A percentile compares a stretch with the other conserved stretches of the same genome.
Evolutionary conservation across 2,888 invertebrate genomes (phyloP).

Genomic region (Asteroscopus sphinx): DNA sequence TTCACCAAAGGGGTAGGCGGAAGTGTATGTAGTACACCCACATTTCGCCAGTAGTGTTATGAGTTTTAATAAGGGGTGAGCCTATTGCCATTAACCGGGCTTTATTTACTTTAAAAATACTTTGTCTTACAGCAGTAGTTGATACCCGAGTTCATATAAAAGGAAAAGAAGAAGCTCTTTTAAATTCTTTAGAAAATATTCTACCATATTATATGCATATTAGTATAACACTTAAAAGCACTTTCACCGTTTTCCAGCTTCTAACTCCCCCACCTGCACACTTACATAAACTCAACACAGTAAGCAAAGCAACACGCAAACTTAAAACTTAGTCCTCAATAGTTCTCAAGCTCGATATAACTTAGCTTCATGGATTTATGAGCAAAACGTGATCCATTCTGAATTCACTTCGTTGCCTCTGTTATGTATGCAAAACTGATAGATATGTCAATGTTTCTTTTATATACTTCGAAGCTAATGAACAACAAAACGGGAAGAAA

Average conservation of each 20-base stretch:
- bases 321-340: conserved; percentile 30
- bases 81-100: too few relatives aligned
- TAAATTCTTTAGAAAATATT: too few relatives aligned
- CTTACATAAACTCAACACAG: conserved; percentile 15
- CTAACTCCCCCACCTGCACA: background rate
- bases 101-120: too few relatives aligned
- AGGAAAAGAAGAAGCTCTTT: too few relatives aligned
- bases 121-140: too few relatives aligned
- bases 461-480: conserved; percentile 11
- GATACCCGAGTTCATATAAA: too few relatives aligned
- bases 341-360: conserved; percentile 61
- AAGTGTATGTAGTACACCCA: too few relatives aligned
- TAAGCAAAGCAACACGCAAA: conserved; percentile 24
- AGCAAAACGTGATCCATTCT: conserved; percentile 63
- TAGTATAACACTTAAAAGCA: background rate
- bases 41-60: too few relatives aligned
- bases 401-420: conserved; percentile 59
- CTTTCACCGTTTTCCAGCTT: background rate
- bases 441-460: conserved; percentile 32
- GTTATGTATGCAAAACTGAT: conserved; percentile 58
- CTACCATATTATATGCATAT: too few relatives aligned
- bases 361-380: conserved; percentile 65
- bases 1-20: too few relatives aligned
- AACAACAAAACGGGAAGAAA: background rate
- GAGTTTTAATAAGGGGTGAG: too few relatives aligned